Conservation (phyloP, 2,113 vertebrate species). For the Oreochromis tanganicae region DNA sequence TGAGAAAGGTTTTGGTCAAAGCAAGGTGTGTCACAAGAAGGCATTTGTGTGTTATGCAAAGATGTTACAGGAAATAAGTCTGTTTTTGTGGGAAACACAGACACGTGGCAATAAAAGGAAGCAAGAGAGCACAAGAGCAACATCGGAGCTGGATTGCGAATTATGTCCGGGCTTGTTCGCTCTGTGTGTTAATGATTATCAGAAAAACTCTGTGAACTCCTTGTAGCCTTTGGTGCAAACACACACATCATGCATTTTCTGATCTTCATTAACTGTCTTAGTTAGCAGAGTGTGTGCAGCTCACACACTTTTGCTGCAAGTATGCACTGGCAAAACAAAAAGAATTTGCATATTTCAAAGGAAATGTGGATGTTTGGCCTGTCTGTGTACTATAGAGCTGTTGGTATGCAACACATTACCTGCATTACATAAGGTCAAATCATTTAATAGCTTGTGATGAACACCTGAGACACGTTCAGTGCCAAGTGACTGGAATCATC, state of each 20-base stretch:
- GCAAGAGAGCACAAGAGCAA: neutral
- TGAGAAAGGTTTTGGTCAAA: neutral
- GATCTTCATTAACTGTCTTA: neutral
- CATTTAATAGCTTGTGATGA: neutral
- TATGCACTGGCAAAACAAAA: neutral
- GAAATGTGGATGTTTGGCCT: neutral
- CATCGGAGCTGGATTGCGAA: neutral
- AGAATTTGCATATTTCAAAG: neutral
- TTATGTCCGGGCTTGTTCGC: constrained; percentile 44
- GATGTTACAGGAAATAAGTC: constrained; percentile 18
- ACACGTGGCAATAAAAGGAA: constrained; percentile 20
- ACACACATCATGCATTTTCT: neutral
- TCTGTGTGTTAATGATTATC: constrained; percentile 57
- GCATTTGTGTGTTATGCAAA: neutral
- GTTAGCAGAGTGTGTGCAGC: neutral
- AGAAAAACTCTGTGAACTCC: neutral
- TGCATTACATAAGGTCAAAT: neutral
- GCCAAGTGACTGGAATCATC: neutral
- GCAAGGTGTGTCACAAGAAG: neutral
- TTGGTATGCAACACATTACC: neutral
- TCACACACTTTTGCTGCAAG: neutral
- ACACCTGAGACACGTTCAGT: neutral
- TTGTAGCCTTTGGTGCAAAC: neutral
- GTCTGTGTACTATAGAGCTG: neutral
- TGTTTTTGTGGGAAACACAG: constrained; percentile 4